Base-by-base conservation (phyloP, 2,113 vertebrate species). In the Poicephalus gulielmi region DNA sequence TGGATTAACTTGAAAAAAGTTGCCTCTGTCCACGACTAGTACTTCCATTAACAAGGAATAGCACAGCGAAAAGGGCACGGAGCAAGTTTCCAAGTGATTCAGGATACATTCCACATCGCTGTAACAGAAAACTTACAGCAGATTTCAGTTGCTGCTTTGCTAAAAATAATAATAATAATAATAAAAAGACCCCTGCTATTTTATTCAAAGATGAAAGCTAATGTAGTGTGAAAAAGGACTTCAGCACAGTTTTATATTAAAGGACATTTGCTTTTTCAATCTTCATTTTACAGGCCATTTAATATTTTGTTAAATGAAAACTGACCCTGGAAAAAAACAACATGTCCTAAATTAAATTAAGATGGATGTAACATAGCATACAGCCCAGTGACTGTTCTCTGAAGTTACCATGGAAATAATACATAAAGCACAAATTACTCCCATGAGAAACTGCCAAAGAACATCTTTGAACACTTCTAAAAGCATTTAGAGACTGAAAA, bases 321-420 rank as follows among this genome's bases (percentile, higher is more conserved):
- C 46, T 92, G 74, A 86, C 66, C 92, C 41, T 46, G 27, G 24
- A 53, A 15, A 68, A 44, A 69, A 66, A 13, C 6, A 95, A 57
- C 70, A 77, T 60, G 53, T 70, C 74, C 41, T 83, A 95, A 96
- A 94, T 86, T 83, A 94, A 97, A 96, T 94, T 94, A 87, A 92
- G 79, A 81, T 71, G 74, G 79, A 93, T 96, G n/a, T 69, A 96
- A 92, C 33, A 91, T 4, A 90, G 60, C 35, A 88, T 52, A 83
- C 35, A 94, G 24, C 31, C 33, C 71, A 52, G 62, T 75, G 95
- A 41, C 71, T 95, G 62, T 76, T 92, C 76, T 95, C 82, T 96
- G 69, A 96, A 86, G 95, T 95, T 91, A 70, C 88, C 82, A 86
- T 92, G 95, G 89, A 83, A 94, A 97, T 96, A 93, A 88, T 89